Base-by-base conservation (phyloP, 2,888 invertebrate genomes). In the Melanchra persicariae region DNA sequence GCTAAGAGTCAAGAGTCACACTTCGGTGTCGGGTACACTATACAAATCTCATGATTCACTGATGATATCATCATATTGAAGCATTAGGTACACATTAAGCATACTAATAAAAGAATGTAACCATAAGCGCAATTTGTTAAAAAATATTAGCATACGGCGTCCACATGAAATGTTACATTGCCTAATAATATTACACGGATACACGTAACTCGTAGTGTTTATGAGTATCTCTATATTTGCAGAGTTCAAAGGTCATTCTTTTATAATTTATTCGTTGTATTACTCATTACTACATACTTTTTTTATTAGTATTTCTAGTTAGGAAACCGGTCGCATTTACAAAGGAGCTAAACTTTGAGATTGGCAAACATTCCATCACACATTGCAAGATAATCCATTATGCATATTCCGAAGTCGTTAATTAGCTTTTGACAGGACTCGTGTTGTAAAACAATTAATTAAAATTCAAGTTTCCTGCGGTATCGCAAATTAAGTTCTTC, bases 41-140 rank as follows among this genome's bases (percentile, higher is more conserved):
- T 74, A 89, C 80, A 80, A 86, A 87, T 85, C 79, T 87, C 77
- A 88, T 92, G 92, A 93, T 88, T 93, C 91, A 92, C 83, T 83
- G 85, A 88, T 93, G 92, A 93, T 89, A 88, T 93, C 93, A 93
- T 89, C 87, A 81, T 74, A 79, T 74, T 83, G 74, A 84, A 85
- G 78, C 83, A 79, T 74, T 81, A 37, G 37, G 37, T 37, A 84
- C 81, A 78, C 77, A 82, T 58, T 79, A 72, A 78, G 75, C 74
- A 82, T 80, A 82, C 76, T 82, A 83, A 87, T 81, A 82, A 67
- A 79, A 75, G 59, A 82, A 82, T 67, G 62, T 74, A 59, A 72
- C 70, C 66, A 55, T 68, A 63, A 57, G 40, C 64, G 49, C 58
- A 77, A 77, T 74, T 69, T 73, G 54, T 55, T 26, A 73, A 76